phyloP scores from a whole-genome alignment of 2,797 vertebrate genomes.

The Enteromius treurensis region DNA sequence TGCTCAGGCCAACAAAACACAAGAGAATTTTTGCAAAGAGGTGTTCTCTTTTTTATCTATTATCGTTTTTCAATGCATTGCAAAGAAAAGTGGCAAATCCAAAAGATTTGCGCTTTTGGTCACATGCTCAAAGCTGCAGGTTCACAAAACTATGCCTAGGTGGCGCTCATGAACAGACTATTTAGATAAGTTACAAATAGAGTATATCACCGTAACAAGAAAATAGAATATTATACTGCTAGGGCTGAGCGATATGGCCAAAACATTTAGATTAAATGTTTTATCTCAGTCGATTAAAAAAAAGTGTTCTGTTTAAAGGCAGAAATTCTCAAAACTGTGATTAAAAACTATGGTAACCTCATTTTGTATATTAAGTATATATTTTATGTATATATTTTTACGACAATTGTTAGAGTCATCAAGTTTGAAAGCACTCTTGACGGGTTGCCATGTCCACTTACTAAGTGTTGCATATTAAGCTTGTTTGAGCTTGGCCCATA shows the following conservation, averaged over 20 bases:
- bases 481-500: not conserved
- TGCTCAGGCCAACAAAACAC: not conserved
- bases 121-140: not conserved
- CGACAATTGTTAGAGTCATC: not conserved
- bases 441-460: not conserved
- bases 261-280: too few species aligned
- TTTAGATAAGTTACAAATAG: not conserved
- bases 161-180: not conserved
- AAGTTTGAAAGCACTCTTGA: not conserved
- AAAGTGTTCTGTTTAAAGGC: too few species aligned
- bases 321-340: not conserved
- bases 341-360: not conserved
- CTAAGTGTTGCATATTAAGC: not conserved
- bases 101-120: not conserved
- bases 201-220: not conserved
- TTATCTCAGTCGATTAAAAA: too few species aligned
- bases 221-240: not conserved
- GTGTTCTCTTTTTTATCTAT: not conserved
- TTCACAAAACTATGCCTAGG: not conserved
- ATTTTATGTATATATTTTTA: not conserved
- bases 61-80: not conserved
- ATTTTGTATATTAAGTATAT: not conserved
- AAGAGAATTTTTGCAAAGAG: not conserved
- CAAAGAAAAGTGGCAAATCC: not conserved
- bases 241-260: too few species aligned